These are phyloP conservation scores for Tetropium fuscum DNA, from an alignment of 2,888 invertebrate species.

Conservation along the genomic window DNA sequence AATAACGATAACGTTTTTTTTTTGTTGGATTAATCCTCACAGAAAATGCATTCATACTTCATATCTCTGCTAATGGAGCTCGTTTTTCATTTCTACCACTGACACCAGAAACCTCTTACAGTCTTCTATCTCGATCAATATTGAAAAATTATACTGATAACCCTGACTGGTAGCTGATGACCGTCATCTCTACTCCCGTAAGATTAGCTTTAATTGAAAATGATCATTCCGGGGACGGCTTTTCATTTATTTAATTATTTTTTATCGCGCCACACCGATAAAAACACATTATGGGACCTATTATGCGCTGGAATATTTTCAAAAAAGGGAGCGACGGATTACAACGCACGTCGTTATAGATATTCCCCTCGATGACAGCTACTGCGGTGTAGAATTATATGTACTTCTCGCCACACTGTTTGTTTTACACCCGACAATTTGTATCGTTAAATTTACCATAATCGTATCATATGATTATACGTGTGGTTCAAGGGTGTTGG, in stretches of 20 bases:
- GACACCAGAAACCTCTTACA: slow-evolving; percentile 31
- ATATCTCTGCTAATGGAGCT: slow-evolving; percentile 64
- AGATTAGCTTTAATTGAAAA: slow-evolving; percentile 33
- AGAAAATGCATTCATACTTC: slow-evolving; percentile 66
- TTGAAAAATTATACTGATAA: slow-evolving; percentile 35
- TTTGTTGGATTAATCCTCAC: slow-evolving; percentile 63
- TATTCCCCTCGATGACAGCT: neutral
- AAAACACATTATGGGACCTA: slow-evolving; percentile 1
- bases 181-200: slow-evolving; percentile 26
- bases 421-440: no score
- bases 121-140: slow-evolving; percentile 33
- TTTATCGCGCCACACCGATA: slow-evolving; percentile 17
- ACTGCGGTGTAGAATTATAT: neutral
- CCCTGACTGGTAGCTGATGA: slow-evolving; percentile 30
- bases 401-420: no score
- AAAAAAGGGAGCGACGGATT: slow-evolving; percentile 4
- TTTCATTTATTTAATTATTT: slow-evolving; percentile 27
- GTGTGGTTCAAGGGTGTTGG: no score
- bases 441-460: no score
- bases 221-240: slow-evolving; percentile 15
- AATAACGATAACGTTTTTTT: slow-evolving; percentile 51
- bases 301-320: slow-evolving; percentile 1
- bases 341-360: neutral
- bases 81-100: slow-evolving; percentile 62
- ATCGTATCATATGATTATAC: no score